Base-by-base conservation (phyloP, 2,797 vertebrate species). In the Hydrophis major region DNA sequence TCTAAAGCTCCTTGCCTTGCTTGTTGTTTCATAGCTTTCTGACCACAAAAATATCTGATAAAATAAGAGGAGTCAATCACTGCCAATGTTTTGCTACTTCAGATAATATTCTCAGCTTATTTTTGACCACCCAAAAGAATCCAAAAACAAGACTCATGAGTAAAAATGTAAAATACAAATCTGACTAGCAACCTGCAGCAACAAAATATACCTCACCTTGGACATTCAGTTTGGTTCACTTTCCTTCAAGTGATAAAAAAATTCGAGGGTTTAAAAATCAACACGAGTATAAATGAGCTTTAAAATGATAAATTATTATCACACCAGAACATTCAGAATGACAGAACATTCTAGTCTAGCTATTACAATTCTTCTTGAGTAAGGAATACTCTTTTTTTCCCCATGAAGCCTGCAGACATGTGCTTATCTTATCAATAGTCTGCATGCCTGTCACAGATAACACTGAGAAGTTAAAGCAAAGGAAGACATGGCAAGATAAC, bases 391-490 rank as follows among this genome's bases (percentile, higher is more conserved):
- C 25, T n/a, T 12, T 63, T 93, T 91, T 89, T 89, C 28, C 1
- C 13, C 66, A 66, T 86, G 57, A 91, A 91, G 57, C 50, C 88
- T 86, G 69, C n/a, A 89, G 90, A 66, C 87, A 89, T 32, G 56
- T 86, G 42, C 69, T 74, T 91, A 93, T 93, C 93, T 93, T 83
- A 93, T 47, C 87, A 89, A 86, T 37, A 91, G 50, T 53, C 87
- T 63, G 74, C 28, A 27, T 89, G 93, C 87, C 91, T 93, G 90
- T 93, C 93, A 91, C 2, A 93, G 93, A 93, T 91, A 91, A 63
- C 50, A 55, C 27, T 32, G 60, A 86, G 87, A 90, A 90, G 92
- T 87, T 93, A 88, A 66, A 90, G 89, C 42, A 78, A 74, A 90
- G 53, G 61, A 59, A 87, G 61, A 50, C 87, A 50, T 93, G 87